phyloP scores from a whole-genome alignment of 2,113 vertebrate species.

The Heptranchias perlo region DNA sequence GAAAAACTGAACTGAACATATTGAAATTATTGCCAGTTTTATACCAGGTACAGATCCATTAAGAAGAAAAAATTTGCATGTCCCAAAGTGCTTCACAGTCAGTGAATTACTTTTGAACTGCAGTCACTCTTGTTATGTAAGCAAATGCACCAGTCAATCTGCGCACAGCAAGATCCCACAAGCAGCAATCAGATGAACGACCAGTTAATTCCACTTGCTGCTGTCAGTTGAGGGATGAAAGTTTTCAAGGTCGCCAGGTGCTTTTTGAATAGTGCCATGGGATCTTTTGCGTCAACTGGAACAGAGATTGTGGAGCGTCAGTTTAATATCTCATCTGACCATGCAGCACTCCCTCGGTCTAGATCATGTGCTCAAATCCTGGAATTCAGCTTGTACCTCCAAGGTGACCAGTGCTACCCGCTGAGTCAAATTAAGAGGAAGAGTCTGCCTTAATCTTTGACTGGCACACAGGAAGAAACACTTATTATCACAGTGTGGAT shows the following conservation, averaged over 20 bases:
- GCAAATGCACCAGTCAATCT: neutral
- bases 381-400: neutral
- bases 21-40: neutral
- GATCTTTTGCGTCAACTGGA: neutral
- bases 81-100: neutral
- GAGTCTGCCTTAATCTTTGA: neutral
- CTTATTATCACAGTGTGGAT: neutral
- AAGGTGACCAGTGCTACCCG: neutral
- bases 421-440: neutral
- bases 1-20: too few relatives aligned
- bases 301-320: neutral
- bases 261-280: neutral
- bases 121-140: neutral
- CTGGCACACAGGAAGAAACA: neutral
- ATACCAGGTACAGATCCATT: neutral
- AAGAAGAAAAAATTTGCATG: neutral
- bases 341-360: neutral
- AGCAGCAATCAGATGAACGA: neutral
- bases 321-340: neutral
- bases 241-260: neutral
- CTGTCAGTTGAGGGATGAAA: neutral
- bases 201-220: neutral
- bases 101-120: neutral
- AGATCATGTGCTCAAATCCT: neutral
- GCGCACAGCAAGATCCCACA: neutral